Base-by-base conservation (phyloP, 1,140 invertebrate genomes). In the Phortica variegata region DNA sequence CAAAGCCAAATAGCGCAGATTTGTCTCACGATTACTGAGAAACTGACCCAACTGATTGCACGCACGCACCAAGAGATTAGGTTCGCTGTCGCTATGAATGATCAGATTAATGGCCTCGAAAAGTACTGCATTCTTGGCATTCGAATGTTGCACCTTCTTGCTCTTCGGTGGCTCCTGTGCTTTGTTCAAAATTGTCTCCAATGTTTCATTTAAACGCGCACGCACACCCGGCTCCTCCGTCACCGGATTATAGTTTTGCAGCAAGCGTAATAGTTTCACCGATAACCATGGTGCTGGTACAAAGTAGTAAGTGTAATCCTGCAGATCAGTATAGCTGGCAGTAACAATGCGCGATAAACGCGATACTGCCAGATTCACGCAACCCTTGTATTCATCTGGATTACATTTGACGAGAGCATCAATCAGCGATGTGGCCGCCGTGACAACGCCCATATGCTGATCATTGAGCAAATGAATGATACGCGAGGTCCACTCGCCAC, bases 261-360 rank as follows among this genome's bases (percentile, higher is more conserved):
- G 79, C 43, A 99, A 82, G 59, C 95, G 82, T 46, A 99, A 80
- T 39, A 99, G 79, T 81, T 99, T 99, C 3, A 99, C 96, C 44
- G 95, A 98, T 1, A 99, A 82, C 97, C 97, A 99, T 10, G 97
- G 97, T 20, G 97, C 97, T 49, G 97, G 96, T 29, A 99, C 97
- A 85, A 99, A 99, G 73, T 99, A 99, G 77, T 99, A 99, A 0
- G 97, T 99, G 75, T 99, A 99, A 79, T 99, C 97, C 81, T 98
- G 96, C 43, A 98, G 81, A 81, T 98, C 95, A 61, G 95, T 98
- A 73, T 98, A 98, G 73, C 93, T 97, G 38, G 95, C 91, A 50
- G 95, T 97, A 0, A 98, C 95, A 80, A 98, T 98, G 65, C 96
- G 83, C 76, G 93, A 97, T 12, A 99, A 82, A 69, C 97, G 85